Conservation (phyloP, 2,888 invertebrate species). For the Leptinotarsa tumamoca region DNA sequence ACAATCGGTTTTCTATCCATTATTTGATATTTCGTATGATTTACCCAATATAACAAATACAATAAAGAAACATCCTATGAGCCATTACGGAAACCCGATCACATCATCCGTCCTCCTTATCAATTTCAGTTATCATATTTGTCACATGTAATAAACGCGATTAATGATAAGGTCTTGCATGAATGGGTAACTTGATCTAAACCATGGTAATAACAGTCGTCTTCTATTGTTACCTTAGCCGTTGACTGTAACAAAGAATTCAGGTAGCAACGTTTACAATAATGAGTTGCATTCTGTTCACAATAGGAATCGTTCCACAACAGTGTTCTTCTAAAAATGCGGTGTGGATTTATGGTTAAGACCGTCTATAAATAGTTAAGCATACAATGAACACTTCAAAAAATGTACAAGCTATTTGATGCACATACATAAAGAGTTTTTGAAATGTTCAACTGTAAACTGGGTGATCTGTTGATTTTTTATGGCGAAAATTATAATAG, state of each 20-base stretch:
- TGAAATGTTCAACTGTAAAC: no score
- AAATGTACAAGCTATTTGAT: neutral
- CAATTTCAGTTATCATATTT: slow-evolving; percentile 5
- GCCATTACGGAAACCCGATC: neutral
- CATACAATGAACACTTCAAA: neutral
- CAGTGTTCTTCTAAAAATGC: slow-evolving; percentile 25
- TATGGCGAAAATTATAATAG: no score
- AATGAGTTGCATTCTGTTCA: slow-evolving; percentile 28
- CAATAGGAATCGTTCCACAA: slow-evolving; percentile 27
- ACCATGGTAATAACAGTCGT: slow-evolving; percentile 32
- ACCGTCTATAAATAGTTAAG: neutral
- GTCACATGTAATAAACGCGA: slow-evolving; percentile 25
- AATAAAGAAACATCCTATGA: neutral
- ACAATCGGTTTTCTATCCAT: no score
- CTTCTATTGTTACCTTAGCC: slow-evolving; percentile 44
- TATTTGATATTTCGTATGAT: no score
- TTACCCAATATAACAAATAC: neutral
- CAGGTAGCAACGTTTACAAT: slow-evolving; percentile 41
- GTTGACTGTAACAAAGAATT: slow-evolving; percentile 44
- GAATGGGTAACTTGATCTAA: slow-evolving; percentile 41
- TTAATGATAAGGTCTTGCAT: slow-evolving; percentile 29
- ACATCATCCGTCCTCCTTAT: neutral
- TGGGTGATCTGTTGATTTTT: no score
- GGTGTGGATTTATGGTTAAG: slow-evolving; percentile 22
- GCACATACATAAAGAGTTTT: no score